Conservation (phyloP, 2,113 vertebrate genomes). For the Oenanthe melanoleuca region DNA sequence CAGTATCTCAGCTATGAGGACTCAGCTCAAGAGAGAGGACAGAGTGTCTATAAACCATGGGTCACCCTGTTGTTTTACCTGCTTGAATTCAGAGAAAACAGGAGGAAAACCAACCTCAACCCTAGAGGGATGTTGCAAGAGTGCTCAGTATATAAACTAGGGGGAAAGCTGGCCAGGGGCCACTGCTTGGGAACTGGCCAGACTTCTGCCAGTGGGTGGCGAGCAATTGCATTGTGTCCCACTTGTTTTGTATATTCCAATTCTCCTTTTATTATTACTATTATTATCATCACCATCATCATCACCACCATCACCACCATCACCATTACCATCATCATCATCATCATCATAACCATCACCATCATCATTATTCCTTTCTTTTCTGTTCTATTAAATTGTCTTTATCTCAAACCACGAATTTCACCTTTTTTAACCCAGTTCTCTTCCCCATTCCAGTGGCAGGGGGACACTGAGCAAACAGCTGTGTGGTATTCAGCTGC, state of each 20-base stretch:
- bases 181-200: not conserved
- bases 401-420: not conserved
- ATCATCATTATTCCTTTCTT: not conserved
- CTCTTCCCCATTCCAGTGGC: not conserved
- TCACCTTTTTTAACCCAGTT: not conserved
- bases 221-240: not conserved
- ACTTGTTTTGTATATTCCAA: not conserved
- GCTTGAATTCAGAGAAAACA: not conserved
- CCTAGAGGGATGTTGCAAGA: not conserved
- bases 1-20: not conserved
- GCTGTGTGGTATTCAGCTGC: not conserved
- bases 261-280: not conserved
- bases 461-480: not conserved
- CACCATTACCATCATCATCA: not conserved
- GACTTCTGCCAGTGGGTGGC: not conserved
- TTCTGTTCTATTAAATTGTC: not conserved
- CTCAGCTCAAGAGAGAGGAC: not conserved
- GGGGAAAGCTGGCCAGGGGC: not conserved
- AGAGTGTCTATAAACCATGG: not conserved
- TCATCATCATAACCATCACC: not conserved
- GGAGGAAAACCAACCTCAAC: not conserved
- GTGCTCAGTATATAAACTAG: not conserved
- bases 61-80: not conserved
- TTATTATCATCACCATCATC: fast-evolving
- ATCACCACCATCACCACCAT: not conserved